A percentile compares a stretch with the other conserved stretches of the same genome.
Conservation (phyloP, 2,888 invertebrate genomes). For the Tryphoninae sp. region DNA sequence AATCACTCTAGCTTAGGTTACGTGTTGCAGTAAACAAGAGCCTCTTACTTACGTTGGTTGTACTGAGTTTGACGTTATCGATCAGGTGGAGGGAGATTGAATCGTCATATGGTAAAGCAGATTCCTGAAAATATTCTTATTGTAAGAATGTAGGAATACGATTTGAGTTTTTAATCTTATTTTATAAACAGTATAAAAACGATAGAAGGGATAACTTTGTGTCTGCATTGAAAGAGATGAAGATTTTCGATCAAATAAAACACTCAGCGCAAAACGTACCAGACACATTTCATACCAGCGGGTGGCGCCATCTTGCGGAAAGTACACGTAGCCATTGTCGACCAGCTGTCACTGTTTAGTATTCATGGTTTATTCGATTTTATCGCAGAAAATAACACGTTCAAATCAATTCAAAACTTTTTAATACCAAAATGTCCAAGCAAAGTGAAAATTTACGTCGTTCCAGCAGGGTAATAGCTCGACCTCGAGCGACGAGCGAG, state of each 20-base stretch:
- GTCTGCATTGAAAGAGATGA: no score
- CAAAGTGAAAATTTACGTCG: constrained; percentile 60
- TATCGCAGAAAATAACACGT: not conserved
- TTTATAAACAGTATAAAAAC: no score
- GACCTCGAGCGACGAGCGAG: constrained; percentile 42
- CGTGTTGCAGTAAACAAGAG: not conserved
- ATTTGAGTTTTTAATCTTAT: no score
- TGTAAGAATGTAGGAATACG: no score
- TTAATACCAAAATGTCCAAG: constrained; percentile 55
- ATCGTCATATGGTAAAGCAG: not conserved
- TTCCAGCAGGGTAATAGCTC: constrained; percentile 56
- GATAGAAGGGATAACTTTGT: no score
- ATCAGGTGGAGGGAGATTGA: not conserved
- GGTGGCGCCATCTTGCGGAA: no score
- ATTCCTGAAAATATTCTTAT: not conserved
- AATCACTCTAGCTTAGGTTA: constrained; percentile 3
- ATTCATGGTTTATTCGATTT: not conserved
- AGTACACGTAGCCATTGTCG: no score
- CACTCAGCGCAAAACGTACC: no score
- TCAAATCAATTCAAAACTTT: not conserved
- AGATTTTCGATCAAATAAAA: no score
- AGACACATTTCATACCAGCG: no score
- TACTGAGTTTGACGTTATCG: constrained; percentile 13
- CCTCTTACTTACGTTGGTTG: constrained; percentile 5
- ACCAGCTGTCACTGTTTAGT: not conserved